Base-by-base conservation (phyloP, 64 coral and sea anemone species). In the Montipora sp. region DNA sequence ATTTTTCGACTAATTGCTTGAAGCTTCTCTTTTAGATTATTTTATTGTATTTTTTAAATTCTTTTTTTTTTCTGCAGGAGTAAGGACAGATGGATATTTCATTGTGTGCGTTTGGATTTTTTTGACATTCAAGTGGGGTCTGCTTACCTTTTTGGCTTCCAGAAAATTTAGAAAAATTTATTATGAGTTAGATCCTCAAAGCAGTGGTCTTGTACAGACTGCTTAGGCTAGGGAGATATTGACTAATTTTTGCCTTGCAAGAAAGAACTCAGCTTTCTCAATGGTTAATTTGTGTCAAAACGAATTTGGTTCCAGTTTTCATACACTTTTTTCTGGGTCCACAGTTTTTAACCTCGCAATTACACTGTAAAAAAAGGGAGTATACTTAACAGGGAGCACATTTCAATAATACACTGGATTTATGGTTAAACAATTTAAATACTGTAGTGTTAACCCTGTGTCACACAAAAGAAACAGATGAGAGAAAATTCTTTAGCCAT, bases 51-150 rank as follows among this genome's bases (percentile, higher is more conserved):
- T 43, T 77, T 3, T 20, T 14, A 36, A 74, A 20, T 1, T 0
- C 2, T 13, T 13, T 75, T 15, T 48, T 48, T 71, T 15, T 69
- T 91, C 71, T 58, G 16, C 91, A 96, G 95, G 91, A 80, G 63
- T 94, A 43, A 63, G 83, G 73, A 72, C 53, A 1, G 15, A 60
- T 70, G 89, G 95, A 23, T 77, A 80, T 79, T 97, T 92, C 80
- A 60, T 97, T 73, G 92, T 88, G 48, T 85, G 81, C 9, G 92
- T 97, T 9, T 97, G 95, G 95, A 77, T 60, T 18, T 94, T 97
- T 65, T 89, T 97, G 92, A 94, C 95, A 11, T 92, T 97, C 77
- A 97, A 97, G 78, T 97, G 92, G 92, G 81, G 92, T 7, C 50
- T 97, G 19, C 47, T 92, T 5, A 73, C 87, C 8, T 46, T 97